Base-by-base conservation (phyloP, 2,113 vertebrate genomes). In the Tragelaphus strepsiceros region DNA sequence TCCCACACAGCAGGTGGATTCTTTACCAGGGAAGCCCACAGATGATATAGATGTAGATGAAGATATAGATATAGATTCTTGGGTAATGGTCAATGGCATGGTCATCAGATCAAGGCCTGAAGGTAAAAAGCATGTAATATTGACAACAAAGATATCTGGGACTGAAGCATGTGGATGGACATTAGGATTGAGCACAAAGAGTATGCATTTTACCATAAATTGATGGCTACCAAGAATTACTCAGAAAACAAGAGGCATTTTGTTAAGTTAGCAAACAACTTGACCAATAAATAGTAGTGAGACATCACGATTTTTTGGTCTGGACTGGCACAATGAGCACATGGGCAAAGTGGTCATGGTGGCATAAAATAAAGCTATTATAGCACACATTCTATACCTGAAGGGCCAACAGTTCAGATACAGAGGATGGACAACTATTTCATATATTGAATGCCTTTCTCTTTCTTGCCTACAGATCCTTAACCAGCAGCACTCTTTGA, bases 1-100 rank as follows among this genome's bases (percentile, higher is more conserved):
- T 22, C 2, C 21, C 0, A 0, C n/a, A 39, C n/a, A 39, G 2
- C 10, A 12, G 67, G 19, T 71, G 5, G 67, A 71, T 71, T 71
- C n/a, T 39, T 71, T 22, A 71, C 19, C n/a, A 71, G 10, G n/a
- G n/a, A 71, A 71, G 5, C 10, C n/a, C 35, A 71, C 19, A 71
- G 67, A 39, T 71, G n/a, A 87, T 15, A 86, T 16, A 93, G 51
- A 28, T 14, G 22, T 7, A 82, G 16, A 51, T 51, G 49, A 2
- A 90, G 53, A 91, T 4, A 78, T 26, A 91, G 13, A 35, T 39
- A 71, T 5, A 51, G 7, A 87, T 74, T 46, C 35, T 56, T 80
- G 3, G 67, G 28, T 8, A 74, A n/a, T 35, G 10, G 35, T 26
- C 28, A 56, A 64, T 62, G n/a, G 7, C n/a, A 85, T 86, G 67